Percentiles rank a stretch among this genome's conserved stretches.
These are phyloP conservation scores for Brachionus angularis DNA, from an alignment of 1,140 invertebrate species.

Conservation along the genomic window DNA sequence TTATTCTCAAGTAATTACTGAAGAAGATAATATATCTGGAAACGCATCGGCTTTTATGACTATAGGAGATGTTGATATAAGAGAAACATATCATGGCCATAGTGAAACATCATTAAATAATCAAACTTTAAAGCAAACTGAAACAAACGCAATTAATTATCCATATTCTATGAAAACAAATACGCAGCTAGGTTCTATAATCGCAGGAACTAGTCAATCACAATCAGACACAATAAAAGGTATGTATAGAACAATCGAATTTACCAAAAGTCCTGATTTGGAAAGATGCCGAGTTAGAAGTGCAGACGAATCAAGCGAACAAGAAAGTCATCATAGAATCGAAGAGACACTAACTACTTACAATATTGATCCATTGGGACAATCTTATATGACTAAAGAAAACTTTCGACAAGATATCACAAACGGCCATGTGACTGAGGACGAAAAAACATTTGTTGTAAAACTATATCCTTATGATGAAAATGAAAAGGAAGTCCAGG, in stretches of 20 bases:
- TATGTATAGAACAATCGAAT: slow-evolving; percentile 22
- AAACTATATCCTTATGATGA: slow-evolving; percentile 14
- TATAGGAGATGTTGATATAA: slow-evolving; percentile 16
- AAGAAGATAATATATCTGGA: slow-evolving; percentile 20
- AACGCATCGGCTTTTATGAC: slow-evolving; percentile 27
- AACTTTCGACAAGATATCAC: slow-evolving; percentile 7
- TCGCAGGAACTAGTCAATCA: slow-evolving; percentile 1
- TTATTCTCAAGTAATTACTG: slow-evolving; percentile 31
- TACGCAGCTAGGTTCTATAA: slow-evolving; percentile 20
- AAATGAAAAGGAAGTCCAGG: slow-evolving; percentile 36
- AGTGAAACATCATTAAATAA: not conserved
- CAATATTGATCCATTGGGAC: too few relatives aligned
- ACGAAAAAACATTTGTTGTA: slow-evolving; percentile 38
- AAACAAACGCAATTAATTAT: slow-evolving; percentile 12
- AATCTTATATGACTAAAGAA: too few relatives aligned
- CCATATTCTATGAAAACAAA: slow-evolving; percentile 33
- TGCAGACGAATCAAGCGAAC: not conserved
- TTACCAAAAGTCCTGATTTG: slow-evolving; percentile 12
- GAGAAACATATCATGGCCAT: slow-evolving; percentile 23
- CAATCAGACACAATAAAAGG: not conserved
- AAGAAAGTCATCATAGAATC: not conserved
- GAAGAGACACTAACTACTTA: too few relatives aligned
- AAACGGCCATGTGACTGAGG: not conserved
- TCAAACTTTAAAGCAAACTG: not conserved
- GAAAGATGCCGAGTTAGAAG: slow-evolving; percentile 17